A percentile compares a stretch with the other conserved stretches of the same genome.
Conservation (phyloP, 2,888 invertebrate species). For the Altica lythri region DNA sequence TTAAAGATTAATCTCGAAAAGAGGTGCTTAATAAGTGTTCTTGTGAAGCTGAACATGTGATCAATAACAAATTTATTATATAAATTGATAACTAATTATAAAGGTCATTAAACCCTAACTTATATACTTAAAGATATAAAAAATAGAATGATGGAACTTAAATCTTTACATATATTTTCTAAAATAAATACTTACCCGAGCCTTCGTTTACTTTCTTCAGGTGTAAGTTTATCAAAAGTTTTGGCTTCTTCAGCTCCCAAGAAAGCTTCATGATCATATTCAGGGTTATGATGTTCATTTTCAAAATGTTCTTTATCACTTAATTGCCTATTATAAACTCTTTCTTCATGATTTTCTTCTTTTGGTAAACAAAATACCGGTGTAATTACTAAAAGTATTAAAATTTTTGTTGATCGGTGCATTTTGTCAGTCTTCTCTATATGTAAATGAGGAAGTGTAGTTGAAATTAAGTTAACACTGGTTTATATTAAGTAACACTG, state of each 20-base stretch:
- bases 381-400: conserved; percentile 30
- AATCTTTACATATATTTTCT: too few relatives aligned
- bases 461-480: conserved; percentile 10
- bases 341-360: conserved; percentile 69
- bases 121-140: too few relatives aligned
- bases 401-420: neutral
- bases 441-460: neutral
- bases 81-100: too few relatives aligned
- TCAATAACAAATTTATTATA: too few relatives aligned
- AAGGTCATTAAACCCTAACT: too few relatives aligned
- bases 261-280: conserved; percentile 97
- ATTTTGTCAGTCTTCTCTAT: conserved; percentile 12
- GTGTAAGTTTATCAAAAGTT: conserved; percentile 90
- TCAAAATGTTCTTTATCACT: conserved; percentile 81
- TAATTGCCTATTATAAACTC: conserved; percentile 70
- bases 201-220: conserved; percentile 92
- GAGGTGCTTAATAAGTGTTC: too few relatives aligned
- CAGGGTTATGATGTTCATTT: conserved; percentile 81
- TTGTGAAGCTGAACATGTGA: too few relatives aligned
- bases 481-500: conserved; percentile 7
- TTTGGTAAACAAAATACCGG: conserved; percentile 68
- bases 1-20: too few relatives aligned
- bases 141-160: too few relatives aligned
- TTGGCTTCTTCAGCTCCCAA: conserved; percentile 86
- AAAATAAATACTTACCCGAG: conserved; percentile 67